Evolutionary conservation across 2,797 vertebrate genomes (phyloP).

Genomic region (Karalla daura): DNA sequence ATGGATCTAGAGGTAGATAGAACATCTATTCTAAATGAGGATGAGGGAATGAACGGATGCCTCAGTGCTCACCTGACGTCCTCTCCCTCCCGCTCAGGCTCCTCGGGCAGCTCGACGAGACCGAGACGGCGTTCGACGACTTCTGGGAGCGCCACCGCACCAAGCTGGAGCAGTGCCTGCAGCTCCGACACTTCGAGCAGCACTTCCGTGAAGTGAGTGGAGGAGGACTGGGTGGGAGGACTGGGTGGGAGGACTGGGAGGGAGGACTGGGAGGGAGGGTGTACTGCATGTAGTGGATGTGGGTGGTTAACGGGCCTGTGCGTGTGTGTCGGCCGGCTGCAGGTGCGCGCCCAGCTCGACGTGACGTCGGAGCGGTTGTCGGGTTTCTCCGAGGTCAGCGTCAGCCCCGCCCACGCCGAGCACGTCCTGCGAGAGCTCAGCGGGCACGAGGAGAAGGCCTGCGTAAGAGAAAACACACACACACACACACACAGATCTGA

Average conservation of each 20-base stretch:
- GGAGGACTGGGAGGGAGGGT: too few relatives aligned
- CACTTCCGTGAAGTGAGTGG: constrained; percentile 94
- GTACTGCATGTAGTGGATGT: too few relatives aligned
- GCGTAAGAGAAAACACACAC: constrained; percentile 80
- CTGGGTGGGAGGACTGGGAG: too few relatives aligned
- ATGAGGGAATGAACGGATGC: not conserved
- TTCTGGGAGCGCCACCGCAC: constrained; percentile 95
- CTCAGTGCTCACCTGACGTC: not conserved
- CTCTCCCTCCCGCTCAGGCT: constrained; percentile 80
- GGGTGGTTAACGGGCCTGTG: fast-evolving
- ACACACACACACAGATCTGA: constrained; percentile 26
- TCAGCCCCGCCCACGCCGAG: constrained; percentile 90
- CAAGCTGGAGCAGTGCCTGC: constrained; percentile 94
- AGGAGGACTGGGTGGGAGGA: too few relatives aligned
- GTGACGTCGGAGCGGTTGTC: constrained; percentile 82
- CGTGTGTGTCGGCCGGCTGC: not conserved
- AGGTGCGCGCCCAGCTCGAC: constrained; percentile 88
- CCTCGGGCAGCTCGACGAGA: constrained; percentile 92
- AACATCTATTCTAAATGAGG: too few relatives aligned
- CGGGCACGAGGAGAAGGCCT: constrained; percentile 88
- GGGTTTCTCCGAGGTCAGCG: constrained; percentile 89
- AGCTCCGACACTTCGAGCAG: constrained; percentile 92
- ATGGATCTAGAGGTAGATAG: too few relatives aligned
- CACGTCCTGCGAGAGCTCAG: constrained; percentile 91
- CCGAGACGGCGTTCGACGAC: constrained; percentile 92